phyloP scores from a whole-genome alignment of 2,888 invertebrate genomes.

The Drosophila neonasuta region DNA sequence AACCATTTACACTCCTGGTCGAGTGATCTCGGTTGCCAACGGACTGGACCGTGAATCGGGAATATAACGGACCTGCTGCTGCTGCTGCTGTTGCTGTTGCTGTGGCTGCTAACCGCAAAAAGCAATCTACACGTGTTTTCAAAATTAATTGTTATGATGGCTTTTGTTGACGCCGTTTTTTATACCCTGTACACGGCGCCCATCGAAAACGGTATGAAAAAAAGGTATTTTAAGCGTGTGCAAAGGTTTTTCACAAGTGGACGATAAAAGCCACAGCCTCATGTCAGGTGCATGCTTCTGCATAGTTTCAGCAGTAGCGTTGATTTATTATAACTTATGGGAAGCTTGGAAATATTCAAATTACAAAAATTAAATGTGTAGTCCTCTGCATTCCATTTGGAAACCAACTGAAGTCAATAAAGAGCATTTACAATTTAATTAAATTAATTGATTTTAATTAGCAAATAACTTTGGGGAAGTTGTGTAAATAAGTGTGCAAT shows the following conservation, averaged over 20 bases:
- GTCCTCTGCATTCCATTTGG: neutral
- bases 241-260: neutral
- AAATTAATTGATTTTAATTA: too few species aligned
- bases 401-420: neutral
- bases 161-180: constrained; percentile 74
- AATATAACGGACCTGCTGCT: constrained; percentile 35
- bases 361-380: too few species aligned
- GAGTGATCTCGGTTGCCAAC: constrained; percentile 2
- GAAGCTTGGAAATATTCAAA: neutral
- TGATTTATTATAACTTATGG: neutral
- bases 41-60: constrained; percentile 27
- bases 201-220: neutral
- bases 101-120: constrained; percentile 74
- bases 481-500: too few species aligned
- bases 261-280: neutral
- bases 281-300: neutral
- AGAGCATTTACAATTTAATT: too few species aligned
- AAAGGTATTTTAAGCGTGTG: neutral
- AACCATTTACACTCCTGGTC: neutral
- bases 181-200: constrained; percentile 18
- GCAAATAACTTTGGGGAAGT: too few species aligned
- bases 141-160: constrained; percentile 79
- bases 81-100: constrained; percentile 30
- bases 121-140: constrained; percentile 79
- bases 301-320: neutral